Percentiles rank a stretch among this genome's conserved stretches.
These are phyloP conservation scores for Cynaeus angustus DNA, from an alignment of 2,888 invertebrate genomes.

Conservation along the genomic window DNA sequence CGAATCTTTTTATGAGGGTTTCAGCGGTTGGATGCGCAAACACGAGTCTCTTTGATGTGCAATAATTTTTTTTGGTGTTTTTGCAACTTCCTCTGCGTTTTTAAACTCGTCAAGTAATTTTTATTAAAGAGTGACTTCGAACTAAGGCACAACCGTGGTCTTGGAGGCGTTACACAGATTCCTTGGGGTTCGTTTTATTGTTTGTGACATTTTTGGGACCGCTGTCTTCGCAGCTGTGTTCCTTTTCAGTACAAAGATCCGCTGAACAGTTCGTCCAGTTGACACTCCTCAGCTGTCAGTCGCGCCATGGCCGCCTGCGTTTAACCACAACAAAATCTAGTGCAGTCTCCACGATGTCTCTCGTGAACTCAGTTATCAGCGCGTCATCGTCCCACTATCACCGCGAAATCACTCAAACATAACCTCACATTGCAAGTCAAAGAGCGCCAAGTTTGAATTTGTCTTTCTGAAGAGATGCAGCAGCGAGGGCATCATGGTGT, in stretches of 20 bases:
- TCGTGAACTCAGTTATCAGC: slow-evolving; percentile 14
- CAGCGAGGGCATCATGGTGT: slow-evolving; percentile 65
- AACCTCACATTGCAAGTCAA: slow-evolving; percentile 37
- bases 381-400: slow-evolving; percentile 3
- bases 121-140: too few species aligned
- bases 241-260: slow-evolving; percentile 55
- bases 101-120: too few species aligned
- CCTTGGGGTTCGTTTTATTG: too few species aligned
- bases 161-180: too few species aligned
- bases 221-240: slow-evolving; percentile 1
- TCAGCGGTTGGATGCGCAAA: too few species aligned
- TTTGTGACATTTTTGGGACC: not conserved
- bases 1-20: too few species aligned
- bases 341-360: slow-evolving; percentile 27
- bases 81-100: too few species aligned
- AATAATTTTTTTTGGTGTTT: too few species aligned
- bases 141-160: too few species aligned
- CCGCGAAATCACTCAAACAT: slow-evolving; percentile 10
- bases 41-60: too few species aligned
- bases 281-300: slow-evolving; percentile 43
- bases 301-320: slow-evolving; percentile 30
- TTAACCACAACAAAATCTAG: slow-evolving; percentile 25
- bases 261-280: slow-evolving; percentile 27
- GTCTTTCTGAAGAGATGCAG: slow-evolving; percentile 37
- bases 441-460: slow-evolving; percentile 43